Percentiles rank a stretch among this genome's conserved stretches.
These are phyloP conservation scores for Rhyacophila brunnea DNA, from an alignment of 1,140 invertebrate species.

Conservation along the genomic window DNA sequence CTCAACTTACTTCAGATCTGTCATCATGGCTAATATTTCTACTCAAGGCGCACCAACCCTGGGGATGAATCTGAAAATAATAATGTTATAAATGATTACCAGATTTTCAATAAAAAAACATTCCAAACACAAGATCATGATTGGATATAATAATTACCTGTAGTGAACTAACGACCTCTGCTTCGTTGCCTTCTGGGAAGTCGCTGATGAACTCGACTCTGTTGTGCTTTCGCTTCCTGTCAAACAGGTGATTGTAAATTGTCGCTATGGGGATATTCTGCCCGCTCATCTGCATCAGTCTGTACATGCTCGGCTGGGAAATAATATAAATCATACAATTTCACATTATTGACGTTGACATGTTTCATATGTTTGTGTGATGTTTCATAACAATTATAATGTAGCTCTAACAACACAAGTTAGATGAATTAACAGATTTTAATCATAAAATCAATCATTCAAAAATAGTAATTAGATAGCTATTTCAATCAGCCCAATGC, in stretches of 20 bases:
- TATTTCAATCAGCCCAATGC: too few relatives aligned
- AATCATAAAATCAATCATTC: too few relatives aligned
- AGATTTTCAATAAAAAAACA: too few relatives aligned
- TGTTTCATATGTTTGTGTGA: too few relatives aligned
- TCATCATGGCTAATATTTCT: constrained; percentile 85
- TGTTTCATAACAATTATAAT: too few relatives aligned
- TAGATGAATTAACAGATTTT: too few relatives aligned
- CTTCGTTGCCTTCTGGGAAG: constrained; percentile 82
- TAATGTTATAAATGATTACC: too few relatives aligned
- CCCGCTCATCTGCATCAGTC: constrained; percentile 82
- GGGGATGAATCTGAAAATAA: constrained; percentile 72
- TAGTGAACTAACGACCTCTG: constrained; percentile 85
- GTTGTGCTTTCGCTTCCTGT: constrained; percentile 70
- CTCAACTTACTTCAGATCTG: constrained; percentile 75
- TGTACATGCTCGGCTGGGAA: constrained; percentile 81
- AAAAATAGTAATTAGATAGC: too few relatives aligned
- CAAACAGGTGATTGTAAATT: constrained; percentile 80
- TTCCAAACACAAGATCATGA: too few relatives aligned
- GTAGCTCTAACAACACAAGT: too few relatives aligned
- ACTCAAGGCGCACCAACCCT: constrained; percentile 85
- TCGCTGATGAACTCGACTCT: constrained; percentile 87
- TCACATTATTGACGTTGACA: too few relatives aligned
- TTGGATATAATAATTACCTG: constrained; percentile 63
- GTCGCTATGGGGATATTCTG: constrained; percentile 76
- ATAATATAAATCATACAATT: constrained; percentile 4